Conservation (phyloP, 2,888 invertebrate species). For the Argyra leucocephala region DNA sequence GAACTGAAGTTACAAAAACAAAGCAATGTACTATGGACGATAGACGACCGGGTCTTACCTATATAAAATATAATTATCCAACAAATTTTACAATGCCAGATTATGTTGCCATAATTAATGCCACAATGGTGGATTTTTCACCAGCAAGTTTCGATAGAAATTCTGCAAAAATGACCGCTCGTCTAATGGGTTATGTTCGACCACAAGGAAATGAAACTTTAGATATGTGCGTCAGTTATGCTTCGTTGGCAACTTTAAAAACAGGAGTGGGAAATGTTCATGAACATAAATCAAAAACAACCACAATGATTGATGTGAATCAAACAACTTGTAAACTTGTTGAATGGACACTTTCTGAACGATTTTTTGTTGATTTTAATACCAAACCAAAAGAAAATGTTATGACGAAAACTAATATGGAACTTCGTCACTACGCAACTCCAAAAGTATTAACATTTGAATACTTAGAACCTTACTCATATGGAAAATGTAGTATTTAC, state of each 20-base stretch:
- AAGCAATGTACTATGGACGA: slow-evolving; percentile 70
- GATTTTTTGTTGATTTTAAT: slow-evolving; percentile 59
- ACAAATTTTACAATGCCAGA: slow-evolving; percentile 83
- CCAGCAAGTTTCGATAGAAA: slow-evolving; percentile 57
- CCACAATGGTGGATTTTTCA: slow-evolving; percentile 71
- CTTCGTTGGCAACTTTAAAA: slow-evolving; percentile 55
- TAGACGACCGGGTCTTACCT: slow-evolving; percentile 78
- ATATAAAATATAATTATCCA: slow-evolving; percentile 77
- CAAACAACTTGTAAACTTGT: slow-evolving; percentile 53
- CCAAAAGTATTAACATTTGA: slow-evolving; percentile 80
- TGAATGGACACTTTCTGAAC: slow-evolving; percentile 58
- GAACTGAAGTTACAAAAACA: slow-evolving; percentile 62
- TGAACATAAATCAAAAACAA: slow-evolving; percentile 20
- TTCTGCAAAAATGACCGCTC: slow-evolving; percentile 65
- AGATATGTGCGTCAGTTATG: slow-evolving; percentile 69
- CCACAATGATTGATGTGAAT: neutral
- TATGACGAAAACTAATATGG: slow-evolving; percentile 62
- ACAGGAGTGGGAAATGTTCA: slow-evolving; percentile 44
- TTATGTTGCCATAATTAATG: slow-evolving; percentile 73
- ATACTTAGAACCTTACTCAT: slow-evolving; percentile 78
- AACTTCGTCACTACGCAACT: slow-evolving; percentile 59
- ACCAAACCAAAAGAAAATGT: slow-evolving; percentile 49
- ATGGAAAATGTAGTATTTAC: slow-evolving; percentile 66
- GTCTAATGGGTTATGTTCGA: slow-evolving; percentile 71
- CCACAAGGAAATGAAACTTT: slow-evolving; percentile 63